phyloP scores from a whole-genome alignment of 1,140 invertebrate species.

The Brachionus koreanus region DNA sequence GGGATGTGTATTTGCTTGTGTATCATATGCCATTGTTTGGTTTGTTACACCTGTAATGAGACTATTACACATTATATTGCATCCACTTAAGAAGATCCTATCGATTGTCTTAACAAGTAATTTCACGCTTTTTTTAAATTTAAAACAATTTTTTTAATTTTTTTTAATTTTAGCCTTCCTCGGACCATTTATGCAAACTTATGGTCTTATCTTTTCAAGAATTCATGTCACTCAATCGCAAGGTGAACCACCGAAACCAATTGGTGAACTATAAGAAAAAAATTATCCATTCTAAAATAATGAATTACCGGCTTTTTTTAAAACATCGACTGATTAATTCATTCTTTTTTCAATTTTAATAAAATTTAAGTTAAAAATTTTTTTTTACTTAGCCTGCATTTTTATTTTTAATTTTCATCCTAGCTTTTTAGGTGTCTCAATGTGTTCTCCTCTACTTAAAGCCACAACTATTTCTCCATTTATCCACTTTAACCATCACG shows the following conservation, averaged over 20 bases:
- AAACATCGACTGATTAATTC: background rate
- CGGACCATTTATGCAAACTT: background rate
- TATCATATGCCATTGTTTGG: conserved; percentile 65
- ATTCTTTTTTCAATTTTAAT: background rate
- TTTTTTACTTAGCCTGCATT: background rate
- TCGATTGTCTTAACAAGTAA: conserved; percentile 36
- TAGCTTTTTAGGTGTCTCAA: no score
- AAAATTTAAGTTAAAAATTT: background rate
- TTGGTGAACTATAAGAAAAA: background rate
- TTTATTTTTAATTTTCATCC: no score
- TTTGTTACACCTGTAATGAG: conserved; percentile 52
- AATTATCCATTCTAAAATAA: background rate
- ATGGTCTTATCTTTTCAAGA: background rate
- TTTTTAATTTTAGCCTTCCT: background rate
- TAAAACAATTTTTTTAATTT: background rate
- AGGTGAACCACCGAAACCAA: conserved; percentile 36
- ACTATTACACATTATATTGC: conserved; percentile 49
- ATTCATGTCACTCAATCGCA: conserved; percentile 21
- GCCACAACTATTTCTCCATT: no score
- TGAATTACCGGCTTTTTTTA: background rate
- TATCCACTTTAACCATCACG: no score
- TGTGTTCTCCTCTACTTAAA: no score
- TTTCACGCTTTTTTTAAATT: conserved; percentile 35
- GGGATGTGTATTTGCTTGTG: conserved; percentile 70
- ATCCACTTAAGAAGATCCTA: conserved; percentile 49